These are phyloP conservation scores for Xenus cinereus DNA, from an alignment of 2,113 vertebrate genomes.

Conservation along the genomic window DNA sequence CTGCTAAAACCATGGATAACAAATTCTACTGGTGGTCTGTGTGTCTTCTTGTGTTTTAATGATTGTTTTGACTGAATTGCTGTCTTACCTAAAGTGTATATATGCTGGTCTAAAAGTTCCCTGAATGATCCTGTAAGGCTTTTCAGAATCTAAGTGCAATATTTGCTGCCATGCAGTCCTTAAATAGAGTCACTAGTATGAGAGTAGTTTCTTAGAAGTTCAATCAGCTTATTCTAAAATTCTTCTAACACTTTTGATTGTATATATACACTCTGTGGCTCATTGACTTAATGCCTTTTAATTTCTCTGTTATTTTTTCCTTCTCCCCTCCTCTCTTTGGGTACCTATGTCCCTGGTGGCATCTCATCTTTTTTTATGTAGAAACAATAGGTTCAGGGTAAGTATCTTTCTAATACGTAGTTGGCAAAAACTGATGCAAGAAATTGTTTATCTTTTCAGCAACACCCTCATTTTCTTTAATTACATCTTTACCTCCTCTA, in stretches of 20 bases:
- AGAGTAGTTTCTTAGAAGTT: background rate
- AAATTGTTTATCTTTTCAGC: slow-evolving; percentile 51
- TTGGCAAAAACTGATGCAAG: slow-evolving; percentile 45
- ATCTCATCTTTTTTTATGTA: background rate
- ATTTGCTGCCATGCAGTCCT: background rate
- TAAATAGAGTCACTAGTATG: background rate
- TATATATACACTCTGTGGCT: background rate
- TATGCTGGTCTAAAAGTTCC: background rate
- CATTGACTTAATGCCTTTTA: background rate
- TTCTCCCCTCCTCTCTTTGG: background rate
- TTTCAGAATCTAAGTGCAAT: background rate
- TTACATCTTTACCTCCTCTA: slow-evolving; percentile 39
- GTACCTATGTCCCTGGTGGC: background rate
- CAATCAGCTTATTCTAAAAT: background rate
- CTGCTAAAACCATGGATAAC: background rate
- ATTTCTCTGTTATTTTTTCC: background rate
- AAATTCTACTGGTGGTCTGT: background rate
- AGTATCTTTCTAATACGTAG: background rate
- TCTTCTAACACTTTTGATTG: background rate
- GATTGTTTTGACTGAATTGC: background rate
- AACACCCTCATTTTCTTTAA: slow-evolving; percentile 52
- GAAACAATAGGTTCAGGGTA: background rate
- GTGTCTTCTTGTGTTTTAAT: background rate
- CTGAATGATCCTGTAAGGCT: background rate
- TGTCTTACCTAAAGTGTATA: background rate